Conservation (phyloP, 2,113 vertebrate genomes). For the Gadus chalcogrammus region DNA sequence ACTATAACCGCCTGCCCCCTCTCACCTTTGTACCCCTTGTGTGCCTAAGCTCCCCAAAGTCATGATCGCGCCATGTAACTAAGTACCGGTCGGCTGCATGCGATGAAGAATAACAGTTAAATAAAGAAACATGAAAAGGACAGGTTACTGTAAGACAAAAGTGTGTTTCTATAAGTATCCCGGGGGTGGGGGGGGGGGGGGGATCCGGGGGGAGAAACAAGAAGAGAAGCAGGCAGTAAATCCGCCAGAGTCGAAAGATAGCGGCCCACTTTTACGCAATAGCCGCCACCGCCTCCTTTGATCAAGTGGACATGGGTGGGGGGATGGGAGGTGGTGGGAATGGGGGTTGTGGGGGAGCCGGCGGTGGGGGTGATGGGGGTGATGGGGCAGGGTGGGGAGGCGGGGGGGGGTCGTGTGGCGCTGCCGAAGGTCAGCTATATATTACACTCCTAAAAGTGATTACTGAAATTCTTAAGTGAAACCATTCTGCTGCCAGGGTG, state of each 20-base stretch:
- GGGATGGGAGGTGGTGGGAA: conserved; percentile 12
- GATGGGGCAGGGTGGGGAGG: conserved; percentile 43
- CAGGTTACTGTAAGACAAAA: conserved; percentile 72
- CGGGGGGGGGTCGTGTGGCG: conserved; percentile 75
- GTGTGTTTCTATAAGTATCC: conserved; percentile 66
- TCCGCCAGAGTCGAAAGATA: conserved; percentile 77
- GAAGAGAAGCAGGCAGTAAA: conserved; percentile 79
- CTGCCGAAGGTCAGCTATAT: conserved; percentile 82
- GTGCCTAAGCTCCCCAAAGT: conserved; percentile 50
- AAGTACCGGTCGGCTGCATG: conserved; percentile 28
- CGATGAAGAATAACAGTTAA: too few relatives aligned
- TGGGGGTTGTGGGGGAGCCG: background rate
- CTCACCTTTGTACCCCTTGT: background rate
- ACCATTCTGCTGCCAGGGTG: conserved; percentile 80
- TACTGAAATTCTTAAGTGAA: conserved; percentile 85
- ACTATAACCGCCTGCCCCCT: background rate
- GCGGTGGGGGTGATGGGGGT: conserved; percentile 52
- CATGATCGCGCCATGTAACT: conserved; percentile 69
- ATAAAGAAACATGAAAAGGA: conserved; percentile 47
- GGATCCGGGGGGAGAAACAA: conserved; percentile 63
- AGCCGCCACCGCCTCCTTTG: conserved; percentile 78
- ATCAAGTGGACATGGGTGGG: conserved; percentile 75
- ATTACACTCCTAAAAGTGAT: conserved; percentile 86
- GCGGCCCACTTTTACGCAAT: conserved; percentile 73
- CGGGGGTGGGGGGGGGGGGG: conserved; percentile 51